Evolutionary conservation across 2,797 vertebrate species (phyloP).

Genomic region (Aselliscus stoliczkanus): DNA sequence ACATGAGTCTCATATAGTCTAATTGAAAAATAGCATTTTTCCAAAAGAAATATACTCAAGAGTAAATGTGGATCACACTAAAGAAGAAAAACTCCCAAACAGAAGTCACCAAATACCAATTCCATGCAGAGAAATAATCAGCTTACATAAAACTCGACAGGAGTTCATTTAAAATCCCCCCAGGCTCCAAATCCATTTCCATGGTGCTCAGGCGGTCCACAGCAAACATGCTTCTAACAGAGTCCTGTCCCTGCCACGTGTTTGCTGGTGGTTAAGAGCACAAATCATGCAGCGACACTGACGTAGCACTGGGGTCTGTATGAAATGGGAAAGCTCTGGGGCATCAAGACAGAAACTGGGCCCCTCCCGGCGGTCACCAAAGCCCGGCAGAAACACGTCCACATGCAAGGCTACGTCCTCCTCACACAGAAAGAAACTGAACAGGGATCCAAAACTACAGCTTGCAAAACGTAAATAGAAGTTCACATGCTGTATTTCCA

Average conservation of each 20-base stretch:
- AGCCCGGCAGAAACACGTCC: neutral
- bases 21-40: neutral
- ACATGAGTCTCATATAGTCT: neutral
- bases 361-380: neutral
- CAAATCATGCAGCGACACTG: neutral
- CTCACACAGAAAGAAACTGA: neutral
- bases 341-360: neutral
- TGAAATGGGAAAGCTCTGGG: neutral
- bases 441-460: neutral
- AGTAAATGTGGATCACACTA: neutral
- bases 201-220: neutral
- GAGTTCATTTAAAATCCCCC: neutral
- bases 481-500: neutral
- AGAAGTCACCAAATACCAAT: neutral
- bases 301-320: neutral
- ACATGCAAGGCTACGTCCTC: neutral
- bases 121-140: neutral
- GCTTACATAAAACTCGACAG: neutral
- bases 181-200: neutral
- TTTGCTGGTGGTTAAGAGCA: neutral
- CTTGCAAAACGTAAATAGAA: neutral
- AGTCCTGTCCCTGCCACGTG: slow-evolving; percentile 53
- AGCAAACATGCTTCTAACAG: neutral
- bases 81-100: neutral
- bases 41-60: neutral